phyloP scores from a whole-genome alignment of 2,888 invertebrate genomes.

The Caenorhabditis panamensis region DNA sequence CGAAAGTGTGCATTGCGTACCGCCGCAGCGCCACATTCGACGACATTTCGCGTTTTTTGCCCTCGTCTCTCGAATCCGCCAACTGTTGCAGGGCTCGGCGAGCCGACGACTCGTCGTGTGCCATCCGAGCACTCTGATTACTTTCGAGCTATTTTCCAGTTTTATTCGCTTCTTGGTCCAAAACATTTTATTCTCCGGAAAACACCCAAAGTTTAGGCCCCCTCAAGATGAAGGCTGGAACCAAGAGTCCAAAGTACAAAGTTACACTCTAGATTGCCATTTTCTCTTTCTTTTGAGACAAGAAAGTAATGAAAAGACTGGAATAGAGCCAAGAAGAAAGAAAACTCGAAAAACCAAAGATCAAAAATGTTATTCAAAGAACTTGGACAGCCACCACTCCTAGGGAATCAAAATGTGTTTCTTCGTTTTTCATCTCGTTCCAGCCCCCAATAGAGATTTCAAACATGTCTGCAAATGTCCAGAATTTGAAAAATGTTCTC shows the following conservation, averaged over 20 bases:
- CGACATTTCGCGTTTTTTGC: constrained; percentile 46
- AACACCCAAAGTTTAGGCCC: constrained; percentile 8
- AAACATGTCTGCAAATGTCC: too few species aligned
- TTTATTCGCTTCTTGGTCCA: background rate
- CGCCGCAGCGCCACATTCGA: constrained; percentile 40
- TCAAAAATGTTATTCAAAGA: background rate
- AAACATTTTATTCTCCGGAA: background rate
- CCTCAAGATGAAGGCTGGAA: background rate
- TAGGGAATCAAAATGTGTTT: too few species aligned
- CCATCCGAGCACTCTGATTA: constrained; percentile 42
- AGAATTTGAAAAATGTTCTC: background rate
- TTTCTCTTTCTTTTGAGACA: background rate
- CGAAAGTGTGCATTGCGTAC: constrained; percentile 62
- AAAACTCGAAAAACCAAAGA: constrained; percentile 36
- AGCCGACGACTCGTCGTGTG: constrained; percentile 34
- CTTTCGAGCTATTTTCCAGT: constrained; percentile 31
- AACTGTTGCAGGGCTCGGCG: constrained; percentile 52
- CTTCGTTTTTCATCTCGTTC: too few species aligned
- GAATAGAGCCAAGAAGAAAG: background rate
- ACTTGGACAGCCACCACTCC: too few species aligned
- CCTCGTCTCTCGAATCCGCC: constrained; percentile 34
- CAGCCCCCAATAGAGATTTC: too few species aligned
- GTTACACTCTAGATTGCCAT: constrained; percentile 2
- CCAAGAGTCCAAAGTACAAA: constrained; percentile 18
- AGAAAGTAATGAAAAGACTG: background rate